phyloP scores from a whole-genome alignment of 2,113 vertebrate genomes.

The Rhynchomys soricoides region DNA sequence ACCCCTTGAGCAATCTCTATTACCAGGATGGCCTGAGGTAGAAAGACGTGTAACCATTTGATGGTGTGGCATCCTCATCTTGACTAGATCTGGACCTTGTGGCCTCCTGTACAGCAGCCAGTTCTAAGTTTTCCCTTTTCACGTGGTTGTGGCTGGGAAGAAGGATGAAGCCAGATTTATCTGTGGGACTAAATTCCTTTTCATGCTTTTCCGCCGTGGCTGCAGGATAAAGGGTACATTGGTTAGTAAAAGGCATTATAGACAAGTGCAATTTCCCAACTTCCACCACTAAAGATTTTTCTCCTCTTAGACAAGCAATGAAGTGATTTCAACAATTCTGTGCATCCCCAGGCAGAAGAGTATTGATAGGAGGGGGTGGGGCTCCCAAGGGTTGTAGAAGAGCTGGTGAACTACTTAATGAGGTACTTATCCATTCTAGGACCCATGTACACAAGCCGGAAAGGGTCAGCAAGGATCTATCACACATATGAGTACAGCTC shows the following conservation, averaged over 20 bases:
- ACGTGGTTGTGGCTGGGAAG: neutral
- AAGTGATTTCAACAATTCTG: neutral
- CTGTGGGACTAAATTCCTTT: slow-evolving; percentile 39
- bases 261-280: neutral
- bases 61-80: neutral
- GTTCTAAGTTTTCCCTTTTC: slow-evolving; percentile 27
- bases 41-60: neutral
- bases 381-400: neutral
- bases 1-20: neutral
- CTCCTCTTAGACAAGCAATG: neutral
- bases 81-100: neutral
- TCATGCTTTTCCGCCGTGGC: slow-evolving; percentile 67
- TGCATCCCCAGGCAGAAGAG: neutral
- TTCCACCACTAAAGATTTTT: neutral
- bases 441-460: neutral
- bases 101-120: neutral
- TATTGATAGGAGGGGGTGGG: neutral
- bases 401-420: neutral
- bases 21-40: neutral
- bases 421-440: neutral
- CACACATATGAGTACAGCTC: neutral
- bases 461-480: neutral
- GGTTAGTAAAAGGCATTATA: neutral
- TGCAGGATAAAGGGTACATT: slow-evolving; percentile 60
- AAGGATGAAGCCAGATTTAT: slow-evolving; percentile 69